Conservation (phyloP, 2,797 vertebrate species). For the Diplodus sargus region DNA sequence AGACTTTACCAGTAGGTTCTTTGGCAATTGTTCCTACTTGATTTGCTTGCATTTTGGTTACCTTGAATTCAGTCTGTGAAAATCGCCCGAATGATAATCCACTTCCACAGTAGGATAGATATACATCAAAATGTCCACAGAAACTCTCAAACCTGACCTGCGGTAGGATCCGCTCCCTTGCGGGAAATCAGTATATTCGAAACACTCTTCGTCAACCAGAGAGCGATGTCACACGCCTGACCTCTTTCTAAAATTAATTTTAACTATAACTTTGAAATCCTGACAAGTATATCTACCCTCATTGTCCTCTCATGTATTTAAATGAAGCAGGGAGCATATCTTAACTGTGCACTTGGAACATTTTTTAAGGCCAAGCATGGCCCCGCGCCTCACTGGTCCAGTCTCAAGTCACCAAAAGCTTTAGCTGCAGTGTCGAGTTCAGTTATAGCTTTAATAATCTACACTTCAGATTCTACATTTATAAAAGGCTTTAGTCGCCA, state of each 20-base stretch:
- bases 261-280: background rate
- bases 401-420: background rate
- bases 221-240: background rate
- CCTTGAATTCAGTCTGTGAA: background rate
- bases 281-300: background rate
- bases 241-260: background rate
- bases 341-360: background rate
- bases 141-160: constrained; percentile 11
- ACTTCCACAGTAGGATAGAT: background rate
- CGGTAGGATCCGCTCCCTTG: constrained; percentile 2
- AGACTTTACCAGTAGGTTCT: background rate
- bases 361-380: background rate
- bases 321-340: background rate
- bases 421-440: background rate
- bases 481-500: background rate
- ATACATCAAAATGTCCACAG: background rate
- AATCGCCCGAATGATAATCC: background rate
- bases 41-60: background rate
- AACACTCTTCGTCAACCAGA: background rate
- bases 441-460: background rate
- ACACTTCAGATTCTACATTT: background rate
- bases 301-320: background rate
- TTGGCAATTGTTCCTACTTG: background rate
- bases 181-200: background rate
- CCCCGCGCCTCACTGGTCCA: background rate